A percentile compares a stretch with the other conserved stretches of the same genome.
Conservation (phyloP, 2,888 invertebrate genomes). For the Lasioglossum lativentre region DNA sequence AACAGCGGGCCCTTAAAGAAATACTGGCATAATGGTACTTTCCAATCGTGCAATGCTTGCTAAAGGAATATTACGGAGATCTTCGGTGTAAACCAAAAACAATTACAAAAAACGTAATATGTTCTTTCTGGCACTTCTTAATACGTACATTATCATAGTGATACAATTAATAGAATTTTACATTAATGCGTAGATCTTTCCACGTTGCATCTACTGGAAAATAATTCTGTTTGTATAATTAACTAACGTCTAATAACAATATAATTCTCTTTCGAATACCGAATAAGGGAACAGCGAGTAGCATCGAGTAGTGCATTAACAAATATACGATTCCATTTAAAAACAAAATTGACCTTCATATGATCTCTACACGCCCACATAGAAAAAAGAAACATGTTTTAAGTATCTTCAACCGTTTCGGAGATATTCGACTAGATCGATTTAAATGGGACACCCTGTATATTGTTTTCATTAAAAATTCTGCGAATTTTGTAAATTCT, state of each 20-base stretch:
- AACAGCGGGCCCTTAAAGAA: background rate
- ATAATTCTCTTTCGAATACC: background rate
- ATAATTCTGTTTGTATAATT: background rate
- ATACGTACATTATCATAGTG: background rate
- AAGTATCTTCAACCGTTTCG: no score
- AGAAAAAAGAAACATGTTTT: no score
- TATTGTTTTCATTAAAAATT: no score
- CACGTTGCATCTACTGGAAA: background rate
- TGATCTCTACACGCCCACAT: no score
- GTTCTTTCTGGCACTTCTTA: background rate
- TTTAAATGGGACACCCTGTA: no score
- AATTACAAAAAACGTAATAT: background rate
- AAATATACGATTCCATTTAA: no score
- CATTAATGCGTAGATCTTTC: background rate
- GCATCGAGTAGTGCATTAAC: no score
- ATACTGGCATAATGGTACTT: background rate
- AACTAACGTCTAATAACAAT: background rate
- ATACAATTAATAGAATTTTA: background rate
- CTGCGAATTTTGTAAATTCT: background rate
- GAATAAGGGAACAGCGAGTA: no score
- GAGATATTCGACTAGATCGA: no score
- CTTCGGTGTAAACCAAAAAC: background rate
- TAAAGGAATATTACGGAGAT: background rate
- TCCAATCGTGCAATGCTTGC: no score
- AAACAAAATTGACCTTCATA: no score